A percentile compares a stretch with the other conserved stretches of the same genome.
These are phyloP conservation scores for Cephalopholis sonnerati DNA, from an alignment of 2,113 vertebrate genomes.

Conservation along the genomic window DNA sequence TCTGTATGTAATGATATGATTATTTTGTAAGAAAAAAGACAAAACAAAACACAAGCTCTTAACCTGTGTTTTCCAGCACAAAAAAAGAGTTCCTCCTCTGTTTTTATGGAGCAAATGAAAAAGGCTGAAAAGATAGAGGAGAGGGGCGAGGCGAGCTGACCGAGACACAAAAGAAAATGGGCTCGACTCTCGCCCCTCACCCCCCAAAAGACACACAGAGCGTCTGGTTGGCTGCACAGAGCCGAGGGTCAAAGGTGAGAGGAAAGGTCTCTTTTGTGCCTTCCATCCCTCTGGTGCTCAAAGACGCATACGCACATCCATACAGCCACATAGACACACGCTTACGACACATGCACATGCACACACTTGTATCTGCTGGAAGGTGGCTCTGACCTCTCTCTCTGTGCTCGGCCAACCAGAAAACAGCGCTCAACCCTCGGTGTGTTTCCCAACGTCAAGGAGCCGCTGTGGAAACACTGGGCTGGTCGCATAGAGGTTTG, in stretches of 20 bases:
- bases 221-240: slow-evolving; percentile 78
- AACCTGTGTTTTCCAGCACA: slow-evolving; percentile 77
- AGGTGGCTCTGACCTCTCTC: slow-evolving; percentile 76
- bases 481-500: slow-evolving; percentile 60
- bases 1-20: slow-evolving; percentile 85
- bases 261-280: slow-evolving; percentile 84
- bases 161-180: slow-evolving; percentile 56
- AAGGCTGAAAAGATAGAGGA: slow-evolving; percentile 50
- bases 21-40: slow-evolving; percentile 83
- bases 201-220: slow-evolving; percentile 31
- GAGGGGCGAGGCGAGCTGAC: slow-evolving; percentile 50
- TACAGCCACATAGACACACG: slow-evolving; percentile 43
- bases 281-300: slow-evolving; percentile 81
- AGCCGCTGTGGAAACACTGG: slow-evolving; percentile 63
- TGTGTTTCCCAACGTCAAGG: slow-evolving; percentile 62
- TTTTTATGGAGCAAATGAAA: slow-evolving; percentile 72
- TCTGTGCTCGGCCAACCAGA: slow-evolving; percentile 80
- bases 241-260: slow-evolving; percentile 79
- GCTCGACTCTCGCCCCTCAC: slow-evolving; percentile 57
- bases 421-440: slow-evolving; percentile 60
- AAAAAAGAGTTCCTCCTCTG: slow-evolving; percentile 67
- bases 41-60: slow-evolving; percentile 79
- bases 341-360: slow-evolving; percentile 26
- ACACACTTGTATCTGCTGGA: slow-evolving; percentile 67
- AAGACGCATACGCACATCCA: slow-evolving; percentile 50